Conservation (phyloP, 2,888 invertebrate species). For the Leptopilina drosophilae region DNA sequence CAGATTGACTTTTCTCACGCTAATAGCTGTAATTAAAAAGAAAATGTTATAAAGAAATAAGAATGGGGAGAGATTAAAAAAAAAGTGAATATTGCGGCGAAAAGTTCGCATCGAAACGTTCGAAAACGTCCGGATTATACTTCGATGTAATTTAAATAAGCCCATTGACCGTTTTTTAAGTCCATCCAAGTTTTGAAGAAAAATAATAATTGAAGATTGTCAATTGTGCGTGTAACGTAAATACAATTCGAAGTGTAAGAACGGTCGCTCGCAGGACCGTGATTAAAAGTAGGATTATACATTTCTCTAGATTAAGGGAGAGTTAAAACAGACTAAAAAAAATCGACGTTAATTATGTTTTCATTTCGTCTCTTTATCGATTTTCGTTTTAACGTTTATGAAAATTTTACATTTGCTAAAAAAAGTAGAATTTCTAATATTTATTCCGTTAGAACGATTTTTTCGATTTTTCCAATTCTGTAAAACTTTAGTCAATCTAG, state of each 20-base stretch:
- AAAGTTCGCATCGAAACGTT: slow-evolving; percentile 29
- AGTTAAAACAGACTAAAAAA: slow-evolving; percentile 32
- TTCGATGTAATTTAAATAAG: slow-evolving; percentile 36
- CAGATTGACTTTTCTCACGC: slow-evolving; percentile 31
- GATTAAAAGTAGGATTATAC: slow-evolving; percentile 29
- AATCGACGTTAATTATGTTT: slow-evolving; percentile 32
- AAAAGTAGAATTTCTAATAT: too few species aligned
- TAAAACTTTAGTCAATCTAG: slow-evolving; percentile 12
- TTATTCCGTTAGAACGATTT: slow-evolving; percentile 8
- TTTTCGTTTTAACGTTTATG: background rate
- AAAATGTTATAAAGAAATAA: background rate
- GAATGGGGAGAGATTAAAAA: background rate
- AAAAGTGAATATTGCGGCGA: slow-evolving; percentile 13
- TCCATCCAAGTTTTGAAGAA: slow-evolving; percentile 42
- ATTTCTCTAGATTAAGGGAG: slow-evolving; percentile 39
- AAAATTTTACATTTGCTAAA: background rate
- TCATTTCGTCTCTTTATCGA: slow-evolving; percentile 4
- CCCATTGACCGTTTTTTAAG: slow-evolving; percentile 34
- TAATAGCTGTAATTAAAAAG: slow-evolving; percentile 16
- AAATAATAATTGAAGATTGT: slow-evolving; percentile 47
- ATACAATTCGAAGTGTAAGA: slow-evolving; percentile 46
- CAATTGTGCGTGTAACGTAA: slow-evolving; percentile 54
- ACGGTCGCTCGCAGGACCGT: slow-evolving; percentile 37
- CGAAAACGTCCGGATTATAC: slow-evolving; percentile 37
- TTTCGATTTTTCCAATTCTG: slow-evolving; percentile 5